Conservation (phyloP, 2,797 vertebrate species). For the Anomalospiza imberbis region DNA sequence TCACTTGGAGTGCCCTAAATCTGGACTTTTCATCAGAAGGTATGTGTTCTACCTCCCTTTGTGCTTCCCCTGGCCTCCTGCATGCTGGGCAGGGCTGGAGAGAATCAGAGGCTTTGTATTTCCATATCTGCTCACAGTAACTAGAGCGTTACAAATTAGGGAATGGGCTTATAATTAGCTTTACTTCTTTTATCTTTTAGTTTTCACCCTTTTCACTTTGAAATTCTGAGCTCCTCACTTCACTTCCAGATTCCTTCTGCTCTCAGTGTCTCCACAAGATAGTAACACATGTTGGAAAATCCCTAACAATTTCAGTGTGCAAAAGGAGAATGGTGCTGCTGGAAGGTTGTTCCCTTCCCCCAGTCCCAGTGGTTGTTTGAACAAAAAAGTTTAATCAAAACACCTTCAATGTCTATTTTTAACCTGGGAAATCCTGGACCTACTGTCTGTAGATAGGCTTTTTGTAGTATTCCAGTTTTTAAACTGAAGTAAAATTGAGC, state of each 20-base stretch:
- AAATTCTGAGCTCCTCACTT: background rate
- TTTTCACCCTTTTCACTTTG: background rate
- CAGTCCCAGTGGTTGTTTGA: background rate
- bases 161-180: background rate
- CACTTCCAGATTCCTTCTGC: background rate
- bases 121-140: background rate
- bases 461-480: background rate
- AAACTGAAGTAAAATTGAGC: background rate
- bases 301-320: background rate
- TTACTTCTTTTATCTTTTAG: background rate
- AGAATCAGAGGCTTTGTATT: background rate
- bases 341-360: background rate
- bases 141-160: background rate
- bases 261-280: background rate
- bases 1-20: background rate
- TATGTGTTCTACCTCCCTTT: accelerated
- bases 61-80: background rate
- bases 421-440: background rate
- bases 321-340: background rate
- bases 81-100: background rate
- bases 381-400: background rate
- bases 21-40: background rate
- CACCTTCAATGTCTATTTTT: background rate
- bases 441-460: background rate
- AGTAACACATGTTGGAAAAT: background rate